phyloP scores from a whole-genome alignment of 2,113 vertebrate species.

The Lasiurus cinereus region DNA sequence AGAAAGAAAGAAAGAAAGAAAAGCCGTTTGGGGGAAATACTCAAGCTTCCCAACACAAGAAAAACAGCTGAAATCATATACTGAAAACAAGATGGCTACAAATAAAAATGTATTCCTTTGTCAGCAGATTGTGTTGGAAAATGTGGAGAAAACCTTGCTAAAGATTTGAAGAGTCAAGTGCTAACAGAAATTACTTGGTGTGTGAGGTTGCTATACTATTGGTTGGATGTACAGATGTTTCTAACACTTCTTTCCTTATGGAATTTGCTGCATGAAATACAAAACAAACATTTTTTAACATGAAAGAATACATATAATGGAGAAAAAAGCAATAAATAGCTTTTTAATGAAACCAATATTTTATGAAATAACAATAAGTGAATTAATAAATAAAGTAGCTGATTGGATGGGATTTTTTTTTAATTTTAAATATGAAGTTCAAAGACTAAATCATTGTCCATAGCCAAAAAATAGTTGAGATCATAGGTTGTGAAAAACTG shows the following conservation, averaged over 20 bases:
- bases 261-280: slow-evolving; percentile 52
- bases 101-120: slow-evolving; percentile 62
- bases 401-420: not conserved
- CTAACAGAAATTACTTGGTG: slow-evolving; percentile 57
- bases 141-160: slow-evolving; percentile 6
- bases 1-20: not conserved
- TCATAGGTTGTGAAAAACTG: not conserved
- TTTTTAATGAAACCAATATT: not conserved
- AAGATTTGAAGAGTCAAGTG: slow-evolving; percentile 65
- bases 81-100: slow-evolving; percentile 44
- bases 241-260: slow-evolving; percentile 63
- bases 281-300: slow-evolving; percentile 33
- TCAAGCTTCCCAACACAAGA: slow-evolving; percentile 48
- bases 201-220: slow-evolving; percentile 37
- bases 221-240: slow-evolving; percentile 63
- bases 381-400: not conserved
- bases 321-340: not conserved
- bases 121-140: slow-evolving; percentile 64
- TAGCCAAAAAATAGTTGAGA: not conserved
- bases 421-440: not conserved
- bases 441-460: not conserved
- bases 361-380: slow-evolving; percentile 18
- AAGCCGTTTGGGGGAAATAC: slow-evolving; percentile 51
- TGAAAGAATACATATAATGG: not conserved
- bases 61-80: slow-evolving; percentile 47